phyloP scores from a whole-genome alignment of 2,888 invertebrate species.

The Chaetogeoica ovagalla region DNA sequence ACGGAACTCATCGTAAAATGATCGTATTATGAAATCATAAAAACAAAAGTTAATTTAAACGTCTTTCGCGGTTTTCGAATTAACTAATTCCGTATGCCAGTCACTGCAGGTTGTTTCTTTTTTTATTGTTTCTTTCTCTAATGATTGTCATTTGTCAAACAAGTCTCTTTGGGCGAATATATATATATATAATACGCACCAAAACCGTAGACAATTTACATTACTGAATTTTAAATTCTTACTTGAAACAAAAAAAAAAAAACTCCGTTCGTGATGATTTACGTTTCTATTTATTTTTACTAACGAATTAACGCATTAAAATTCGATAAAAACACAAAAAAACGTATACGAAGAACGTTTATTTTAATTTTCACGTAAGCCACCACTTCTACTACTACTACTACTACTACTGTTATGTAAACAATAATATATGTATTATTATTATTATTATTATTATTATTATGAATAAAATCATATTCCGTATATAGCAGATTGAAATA shows the following conservation, averaged over 20 bases:
- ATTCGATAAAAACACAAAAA: too few species aligned
- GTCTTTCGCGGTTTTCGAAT: background rate
- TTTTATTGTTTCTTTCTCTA: background rate
- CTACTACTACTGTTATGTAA: too few species aligned
- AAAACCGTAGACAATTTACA: background rate
- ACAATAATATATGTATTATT: too few species aligned
- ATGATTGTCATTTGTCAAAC: constrained; percentile 23
- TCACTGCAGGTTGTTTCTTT: background rate
- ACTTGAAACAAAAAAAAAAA: background rate
- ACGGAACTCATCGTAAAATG: background rate
- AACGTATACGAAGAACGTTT: too few species aligned
- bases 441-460: too few species aligned
- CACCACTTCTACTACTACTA: too few species aligned
- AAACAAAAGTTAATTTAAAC: background rate
- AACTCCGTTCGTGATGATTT: background rate
- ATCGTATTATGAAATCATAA: constrained; percentile 14
- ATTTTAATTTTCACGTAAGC: too few species aligned
- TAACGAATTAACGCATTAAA: background rate
- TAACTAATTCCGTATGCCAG: constrained; percentile 12
- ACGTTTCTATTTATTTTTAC: background rate
- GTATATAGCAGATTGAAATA: too few species aligned
- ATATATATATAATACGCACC: background rate
- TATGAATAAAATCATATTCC: too few species aligned
- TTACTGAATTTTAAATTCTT: background rate
- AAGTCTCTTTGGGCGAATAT: background rate